Conservation (phyloP, 2,888 invertebrate genomes). For the Rotaria magnacalcarata region DNA sequence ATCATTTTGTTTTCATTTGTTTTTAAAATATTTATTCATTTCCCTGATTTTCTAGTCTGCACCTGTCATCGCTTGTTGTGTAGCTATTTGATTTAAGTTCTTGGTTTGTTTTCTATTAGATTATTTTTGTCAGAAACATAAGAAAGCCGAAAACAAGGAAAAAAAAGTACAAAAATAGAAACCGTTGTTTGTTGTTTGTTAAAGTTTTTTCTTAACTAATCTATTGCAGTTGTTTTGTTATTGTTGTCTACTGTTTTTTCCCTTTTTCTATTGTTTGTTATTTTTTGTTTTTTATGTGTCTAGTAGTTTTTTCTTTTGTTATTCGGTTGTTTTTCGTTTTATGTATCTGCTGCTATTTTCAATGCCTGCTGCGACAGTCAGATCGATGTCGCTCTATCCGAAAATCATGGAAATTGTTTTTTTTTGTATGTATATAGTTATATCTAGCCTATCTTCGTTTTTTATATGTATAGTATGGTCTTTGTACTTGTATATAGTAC, state of each 20-base stretch:
- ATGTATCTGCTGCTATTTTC: not conserved
- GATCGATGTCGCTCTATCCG: conserved; percentile 10
- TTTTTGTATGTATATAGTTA: not conserved
- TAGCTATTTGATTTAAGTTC: not conserved
- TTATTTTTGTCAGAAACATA: not conserved
- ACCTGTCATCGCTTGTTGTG: not conserved
- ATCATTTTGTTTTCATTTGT: not conserved
- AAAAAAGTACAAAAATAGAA: not conserved
- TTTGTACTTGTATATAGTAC: not conserved
- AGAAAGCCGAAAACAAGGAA: conserved; percentile 2
- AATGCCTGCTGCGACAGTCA: conserved; percentile 14
- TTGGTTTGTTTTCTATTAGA: not conserved
- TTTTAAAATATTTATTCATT: not conserved
- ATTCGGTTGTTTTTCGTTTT: not conserved
- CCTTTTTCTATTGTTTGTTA: not conserved
- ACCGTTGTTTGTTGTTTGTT: conserved; percentile 18
- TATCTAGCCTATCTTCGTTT: not conserved
- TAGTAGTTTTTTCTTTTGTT: not conserved
- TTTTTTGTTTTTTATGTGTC: not conserved
- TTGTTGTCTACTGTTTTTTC: not conserved
- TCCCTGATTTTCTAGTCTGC: conserved; percentile 13
- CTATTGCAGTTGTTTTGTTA: conserved; percentile 1
- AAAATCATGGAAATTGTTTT: not conserved
- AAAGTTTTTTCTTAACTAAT: not conserved
- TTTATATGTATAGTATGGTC: not conserved